A percentile compares a stretch with the other conserved stretches of the same genome.
These are phyloP conservation scores for Stomatorhinus ivindoensis DNA, from an alignment of 2,113 vertebrate genomes.

Conservation along the genomic window DNA sequence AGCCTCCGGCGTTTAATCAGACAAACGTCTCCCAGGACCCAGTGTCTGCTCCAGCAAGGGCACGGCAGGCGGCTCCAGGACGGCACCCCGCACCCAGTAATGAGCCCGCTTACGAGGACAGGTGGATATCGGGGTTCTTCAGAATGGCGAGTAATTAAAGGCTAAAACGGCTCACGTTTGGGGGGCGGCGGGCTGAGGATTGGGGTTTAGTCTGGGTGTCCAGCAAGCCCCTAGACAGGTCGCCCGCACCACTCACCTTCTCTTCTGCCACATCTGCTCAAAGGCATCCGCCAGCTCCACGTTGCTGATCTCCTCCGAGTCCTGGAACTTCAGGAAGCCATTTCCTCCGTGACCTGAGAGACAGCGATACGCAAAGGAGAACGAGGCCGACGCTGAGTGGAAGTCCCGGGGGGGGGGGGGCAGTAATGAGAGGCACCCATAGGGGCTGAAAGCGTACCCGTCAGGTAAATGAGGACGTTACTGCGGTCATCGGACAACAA, in stretches of 20 bases:
- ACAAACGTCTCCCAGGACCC: neutral
- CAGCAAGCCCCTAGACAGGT: neutral
- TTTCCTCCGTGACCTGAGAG: constrained; percentile 87
- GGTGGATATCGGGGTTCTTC: neutral
- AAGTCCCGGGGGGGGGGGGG: neutral
- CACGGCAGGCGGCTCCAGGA: neutral
- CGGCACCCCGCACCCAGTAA: neutral
- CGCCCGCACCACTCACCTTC: constrained; percentile 67
- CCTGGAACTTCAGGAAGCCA: constrained; percentile 97
- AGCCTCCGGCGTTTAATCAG: neutral
- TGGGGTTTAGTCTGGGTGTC: neutral
- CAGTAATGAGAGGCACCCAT: neutral
- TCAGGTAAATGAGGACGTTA: constrained; percentile 98
- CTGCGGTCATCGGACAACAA: constrained; percentile 95
- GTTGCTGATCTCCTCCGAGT: constrained; percentile 98
- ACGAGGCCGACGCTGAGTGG: neutral
- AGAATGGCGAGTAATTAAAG: neutral
- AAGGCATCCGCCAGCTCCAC: constrained; percentile 96
- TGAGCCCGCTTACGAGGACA: neutral
- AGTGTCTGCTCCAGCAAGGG: neutral
- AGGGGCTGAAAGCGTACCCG: constrained; percentile 59
- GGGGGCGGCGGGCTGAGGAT: neutral
- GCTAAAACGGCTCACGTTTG: neutral
- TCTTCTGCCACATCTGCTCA: constrained; percentile 99
- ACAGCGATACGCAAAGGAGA: neutral